These are phyloP conservation scores for Bimastos eiseni DNA, from an alignment of 2,888 invertebrate species.

Conservation along the genomic window DNA sequence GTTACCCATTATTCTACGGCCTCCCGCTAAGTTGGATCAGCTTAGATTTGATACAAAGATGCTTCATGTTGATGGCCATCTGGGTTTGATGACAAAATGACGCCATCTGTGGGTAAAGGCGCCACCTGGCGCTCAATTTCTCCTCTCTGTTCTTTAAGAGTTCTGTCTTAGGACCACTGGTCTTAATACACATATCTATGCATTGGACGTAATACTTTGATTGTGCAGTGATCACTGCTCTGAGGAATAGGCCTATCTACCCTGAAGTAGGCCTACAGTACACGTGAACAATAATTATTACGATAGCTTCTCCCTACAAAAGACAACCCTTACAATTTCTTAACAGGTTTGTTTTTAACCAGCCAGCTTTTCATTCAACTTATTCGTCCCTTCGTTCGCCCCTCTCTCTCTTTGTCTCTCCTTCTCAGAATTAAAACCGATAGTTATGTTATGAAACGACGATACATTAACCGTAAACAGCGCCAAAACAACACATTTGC, in stretches of 20 bases:
- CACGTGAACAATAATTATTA: no score
- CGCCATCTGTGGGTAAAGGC: neutral
- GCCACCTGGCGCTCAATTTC: neutral
- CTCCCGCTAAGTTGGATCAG: neutral
- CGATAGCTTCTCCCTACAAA: neutral
- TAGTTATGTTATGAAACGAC: neutral
- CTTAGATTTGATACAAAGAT: neutral
- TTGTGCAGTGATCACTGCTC: no score
- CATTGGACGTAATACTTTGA: no score
- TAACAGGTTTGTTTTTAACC: neutral
- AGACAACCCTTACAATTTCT: neutral
- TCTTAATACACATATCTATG: no score
- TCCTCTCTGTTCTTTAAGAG: neutral
- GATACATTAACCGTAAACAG: neutral
- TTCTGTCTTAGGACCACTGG: no score
- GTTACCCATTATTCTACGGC: no score
- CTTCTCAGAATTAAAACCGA: neutral
- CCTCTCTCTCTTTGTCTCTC: neutral
- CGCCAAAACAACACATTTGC: neutral
- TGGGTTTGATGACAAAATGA: neutral
- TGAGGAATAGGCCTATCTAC: no score
- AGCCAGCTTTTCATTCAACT: neutral
- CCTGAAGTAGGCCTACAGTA: no score
- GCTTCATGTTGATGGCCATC: no score
- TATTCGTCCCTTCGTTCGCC: neutral